Evolutionary conservation across 2,113 vertebrate species (phyloP), one percentile per base, ranked within the genome.

Genomic region (Dermatemys mawii): DNA sequence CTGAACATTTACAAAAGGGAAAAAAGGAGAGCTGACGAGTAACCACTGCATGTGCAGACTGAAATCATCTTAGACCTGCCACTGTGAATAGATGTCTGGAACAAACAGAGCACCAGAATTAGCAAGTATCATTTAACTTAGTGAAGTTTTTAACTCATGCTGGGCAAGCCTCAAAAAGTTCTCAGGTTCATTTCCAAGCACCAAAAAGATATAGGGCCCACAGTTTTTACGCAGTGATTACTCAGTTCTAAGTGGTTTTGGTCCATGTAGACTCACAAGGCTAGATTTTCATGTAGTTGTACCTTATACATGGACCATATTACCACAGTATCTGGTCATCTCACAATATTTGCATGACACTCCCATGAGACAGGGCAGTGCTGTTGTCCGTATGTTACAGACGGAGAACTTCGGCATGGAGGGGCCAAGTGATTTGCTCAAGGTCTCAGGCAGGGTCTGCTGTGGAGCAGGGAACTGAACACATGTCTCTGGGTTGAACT

Each of bases 41-140:
- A 96, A 95, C 88, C 46, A 49, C 86, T 95, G 90, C 93, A 96
- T 90, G 79, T 96, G 88, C 89, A 97, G 95, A 95, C 88, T 82
- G 60, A 92, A 97, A 93, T 92, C 81, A 75, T 97, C 94, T 97
- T 96, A 97, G 94, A 92, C 60, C 95, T 97, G 96, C 78, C 89
- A 87, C 81, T 84, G 75, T 94, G 93, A 93, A 97, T 90, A 94
- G 94, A 96, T 96, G 92, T 94, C 95, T 97, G 90, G 49, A 76
- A 55, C 82, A 83, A 92, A 88, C 8, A 2, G 93, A 97, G 90
- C 94, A 93, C 89, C 86, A 94, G 90, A 97, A 97, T 97, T 96
- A 97, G 95, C 93, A 96, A 95, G 81, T 88, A 91, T 90, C 89
- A 92, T 97, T 97, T 96, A 88, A 85, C 93, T 93, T 91, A 80